phyloP scores from a whole-genome alignment of 2,797 vertebrate species.

The Chrysocyon brachyurus region DNA sequence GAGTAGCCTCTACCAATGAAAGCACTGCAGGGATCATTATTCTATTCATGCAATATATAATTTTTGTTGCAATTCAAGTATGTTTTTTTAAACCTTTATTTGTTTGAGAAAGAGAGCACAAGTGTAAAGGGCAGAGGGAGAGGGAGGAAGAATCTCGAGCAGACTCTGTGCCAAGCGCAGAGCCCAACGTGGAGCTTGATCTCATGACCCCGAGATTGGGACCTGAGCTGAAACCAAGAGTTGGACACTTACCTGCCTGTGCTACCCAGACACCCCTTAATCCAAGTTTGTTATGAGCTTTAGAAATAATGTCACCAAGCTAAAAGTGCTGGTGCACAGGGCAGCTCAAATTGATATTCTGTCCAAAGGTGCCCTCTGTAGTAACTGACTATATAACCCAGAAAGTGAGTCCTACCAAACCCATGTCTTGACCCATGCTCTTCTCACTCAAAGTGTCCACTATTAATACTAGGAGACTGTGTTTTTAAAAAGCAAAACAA shows the following conservation, averaged over 20 bases:
- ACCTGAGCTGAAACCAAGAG: neutral
- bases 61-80: conserved; percentile 51
- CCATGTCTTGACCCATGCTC: neutral
- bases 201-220: neutral
- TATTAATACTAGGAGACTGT: neutral
- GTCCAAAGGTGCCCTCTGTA: neutral
- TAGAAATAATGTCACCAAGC: conserved; percentile 32
- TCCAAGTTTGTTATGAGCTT: neutral
- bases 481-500: neutral
- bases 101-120: neutral
- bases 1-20: conserved; percentile 18
- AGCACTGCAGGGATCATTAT: neutral
- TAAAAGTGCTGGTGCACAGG: conserved; percentile 8
- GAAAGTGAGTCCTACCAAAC: conserved; percentile 25
- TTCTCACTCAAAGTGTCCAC: neutral
- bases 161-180: neutral
- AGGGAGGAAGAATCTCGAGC: neutral
- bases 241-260: neutral
- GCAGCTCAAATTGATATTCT: neutral
- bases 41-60: neutral
- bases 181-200: neutral
- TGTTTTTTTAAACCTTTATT: neutral
- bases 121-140: neutral
- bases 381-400: neutral
- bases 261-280: neutral